A percentile compares a stretch with the other conserved stretches of the same genome.
These are phyloP conservation scores for Bembecia ichneumoniformis DNA, from an alignment of 2,888 invertebrate species.

Conservation along the genomic window DNA sequence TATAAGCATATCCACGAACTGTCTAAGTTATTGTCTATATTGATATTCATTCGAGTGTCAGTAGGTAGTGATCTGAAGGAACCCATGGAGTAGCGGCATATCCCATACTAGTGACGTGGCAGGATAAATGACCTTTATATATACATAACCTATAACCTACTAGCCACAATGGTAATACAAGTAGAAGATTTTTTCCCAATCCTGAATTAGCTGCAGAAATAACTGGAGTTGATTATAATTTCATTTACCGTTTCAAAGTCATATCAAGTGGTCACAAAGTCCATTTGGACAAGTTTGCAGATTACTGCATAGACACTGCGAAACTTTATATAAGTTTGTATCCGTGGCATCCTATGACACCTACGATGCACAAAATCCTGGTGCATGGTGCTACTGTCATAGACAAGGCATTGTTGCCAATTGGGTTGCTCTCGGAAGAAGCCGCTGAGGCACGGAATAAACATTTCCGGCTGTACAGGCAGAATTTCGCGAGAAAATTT, in stretches of 20 bases:
- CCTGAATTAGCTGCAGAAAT: conserved; percentile 14
- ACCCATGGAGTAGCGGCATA: too few species aligned
- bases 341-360: conserved; percentile 17
- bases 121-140: too few species aligned
- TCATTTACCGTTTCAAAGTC: conserved; percentile 9
- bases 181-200: conserved; percentile 17
- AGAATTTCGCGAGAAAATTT: conserved; percentile 17
- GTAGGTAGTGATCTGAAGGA: too few species aligned
- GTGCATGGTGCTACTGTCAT: conserved; percentile 18
- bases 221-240: conserved; percentile 12
- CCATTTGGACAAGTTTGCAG: conserved; percentile 3
- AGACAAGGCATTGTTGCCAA: conserved; percentile 20
- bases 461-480: conserved; percentile 16
- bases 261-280: conserved; percentile 5
- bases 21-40: too few species aligned
- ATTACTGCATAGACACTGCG: conserved; percentile 2
- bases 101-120: too few species aligned
- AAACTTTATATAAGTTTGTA: conserved; percentile 2
- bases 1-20: too few species aligned
- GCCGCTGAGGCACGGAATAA: conserved; percentile 24
- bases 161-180: conserved; percentile 18
- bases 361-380: conserved; percentile 21
- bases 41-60: too few species aligned
- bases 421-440: conserved; percentile 23
- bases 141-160: too few species aligned